Percentiles rank a stretch among this genome's conserved stretches.
These are phyloP conservation scores for Sicus ferrugineus DNA, from an alignment of 2,888 invertebrate genomes.

Conservation along the genomic window DNA sequence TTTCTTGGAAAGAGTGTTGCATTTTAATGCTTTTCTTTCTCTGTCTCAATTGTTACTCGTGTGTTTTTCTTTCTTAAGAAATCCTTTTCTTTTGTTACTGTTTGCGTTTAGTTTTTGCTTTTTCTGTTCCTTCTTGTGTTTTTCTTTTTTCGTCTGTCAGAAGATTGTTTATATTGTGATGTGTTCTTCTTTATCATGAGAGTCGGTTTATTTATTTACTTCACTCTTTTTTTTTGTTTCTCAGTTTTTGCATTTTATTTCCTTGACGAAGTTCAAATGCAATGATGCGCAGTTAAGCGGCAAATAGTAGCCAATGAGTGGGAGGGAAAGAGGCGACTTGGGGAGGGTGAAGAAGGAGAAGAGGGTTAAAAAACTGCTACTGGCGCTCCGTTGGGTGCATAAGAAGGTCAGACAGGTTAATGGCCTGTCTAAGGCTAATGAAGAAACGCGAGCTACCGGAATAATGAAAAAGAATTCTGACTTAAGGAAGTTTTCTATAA, in stretches of 20 bases:
- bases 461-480: too few relatives aligned
- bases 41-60: background rate
- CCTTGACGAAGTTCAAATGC: conserved; percentile 7
- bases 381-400: too few relatives aligned
- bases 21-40: background rate
- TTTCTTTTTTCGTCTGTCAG: too few relatives aligned
- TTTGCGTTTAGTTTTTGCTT: background rate
- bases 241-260: conserved; percentile 2
- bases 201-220: conserved; percentile 8
- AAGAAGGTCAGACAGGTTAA: background rate
- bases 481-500: too few relatives aligned
- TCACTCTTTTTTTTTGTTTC: background rate
- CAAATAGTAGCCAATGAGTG: background rate
- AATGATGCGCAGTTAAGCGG: conserved; percentile 15
- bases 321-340: background rate
- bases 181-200: background rate
- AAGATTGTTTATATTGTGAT: background rate
- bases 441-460: background rate
- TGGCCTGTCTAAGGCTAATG: background rate
- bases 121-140: background rate
- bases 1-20: background rate
- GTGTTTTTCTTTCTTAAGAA: background rate
- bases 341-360: background rate
- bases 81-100: background rate
- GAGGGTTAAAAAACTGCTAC: too few relatives aligned